These are phyloP conservation scores for Andrena hattorfiana DNA, from an alignment of 2,888 invertebrate species.

Conservation along the genomic window DNA sequence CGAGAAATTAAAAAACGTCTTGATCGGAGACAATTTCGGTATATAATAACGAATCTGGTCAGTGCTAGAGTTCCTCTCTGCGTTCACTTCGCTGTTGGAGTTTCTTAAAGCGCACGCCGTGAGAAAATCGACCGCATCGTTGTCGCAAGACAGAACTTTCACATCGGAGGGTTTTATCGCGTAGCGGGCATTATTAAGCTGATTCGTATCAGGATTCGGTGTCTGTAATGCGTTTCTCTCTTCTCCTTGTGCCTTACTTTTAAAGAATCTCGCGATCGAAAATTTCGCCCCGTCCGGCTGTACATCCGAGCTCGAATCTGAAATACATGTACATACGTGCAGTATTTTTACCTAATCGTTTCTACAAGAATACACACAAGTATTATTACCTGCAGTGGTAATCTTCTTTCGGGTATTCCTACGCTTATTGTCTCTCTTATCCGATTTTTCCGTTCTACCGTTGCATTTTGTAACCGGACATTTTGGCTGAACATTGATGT, in stretches of 20 bases:
- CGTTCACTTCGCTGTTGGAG: slow-evolving; percentile 69
- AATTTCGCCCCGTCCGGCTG: slow-evolving; percentile 59
- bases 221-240: not conserved
- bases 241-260: slow-evolving; percentile 35
- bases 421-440: slow-evolving; percentile 47
- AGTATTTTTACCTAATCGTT: not conserved
- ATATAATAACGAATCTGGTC: slow-evolving; percentile 57
- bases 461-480: slow-evolving; percentile 58
- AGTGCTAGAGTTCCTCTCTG: slow-evolving; percentile 19
- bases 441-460: slow-evolving; percentile 54
- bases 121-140: slow-evolving; percentile 78
- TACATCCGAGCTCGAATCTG: slow-evolving; percentile 10
- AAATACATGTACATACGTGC: not conserved
- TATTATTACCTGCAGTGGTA: slow-evolving; percentile 11
- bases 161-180: slow-evolving; percentile 71
- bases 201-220: not conserved
- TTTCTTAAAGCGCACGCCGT: slow-evolving; percentile 78
- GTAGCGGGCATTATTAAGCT: not conserved
- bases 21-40: slow-evolving; percentile 47
- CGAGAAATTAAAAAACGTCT: slow-evolving; percentile 68
- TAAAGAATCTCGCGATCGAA: slow-evolving; percentile 74
- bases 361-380: not conserved
- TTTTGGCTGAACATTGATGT: slow-evolving; percentile 85
- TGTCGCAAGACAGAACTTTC: slow-evolving; percentile 77
- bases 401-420: slow-evolving; percentile 8